Evolutionary conservation across 2,888 invertebrate species (phyloP).

Genomic region (Leptura quadrifasciata): DNA sequence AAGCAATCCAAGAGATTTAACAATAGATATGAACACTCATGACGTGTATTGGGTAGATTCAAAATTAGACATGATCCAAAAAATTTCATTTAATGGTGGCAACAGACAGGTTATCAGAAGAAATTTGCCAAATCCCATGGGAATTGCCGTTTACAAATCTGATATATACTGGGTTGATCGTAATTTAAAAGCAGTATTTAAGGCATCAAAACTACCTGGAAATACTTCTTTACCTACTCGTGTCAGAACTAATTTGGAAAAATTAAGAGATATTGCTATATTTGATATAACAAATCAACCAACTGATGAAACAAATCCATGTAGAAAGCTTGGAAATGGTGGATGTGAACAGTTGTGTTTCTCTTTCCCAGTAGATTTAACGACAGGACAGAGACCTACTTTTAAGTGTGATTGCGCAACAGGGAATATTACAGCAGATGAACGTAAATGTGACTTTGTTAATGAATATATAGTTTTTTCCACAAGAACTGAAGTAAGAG

Average conservation of each 20-base stretch:
- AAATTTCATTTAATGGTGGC: conserved; percentile 89
- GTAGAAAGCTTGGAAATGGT: conserved; percentile 84
- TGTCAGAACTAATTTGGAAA: conserved; percentile 88
- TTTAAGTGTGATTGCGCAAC: conserved; percentile 94
- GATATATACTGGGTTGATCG: conserved; percentile 97
- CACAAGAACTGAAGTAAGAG: conserved; percentile 94
- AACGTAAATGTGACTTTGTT: conserved; percentile 85
- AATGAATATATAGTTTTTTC: conserved; percentile 95
- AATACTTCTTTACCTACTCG: conserved; percentile 83
- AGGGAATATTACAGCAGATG: conserved; percentile 82
- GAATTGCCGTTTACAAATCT: conserved; percentile 89
- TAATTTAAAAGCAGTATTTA: conserved; percentile 89
- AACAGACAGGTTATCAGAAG: conserved; percentile 88
- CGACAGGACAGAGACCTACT: conserved; percentile 73
- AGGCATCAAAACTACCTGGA: conserved; percentile 85
- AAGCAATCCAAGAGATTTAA: conserved; percentile 91
- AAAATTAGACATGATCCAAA: conserved; percentile 94
- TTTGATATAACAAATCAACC: conserved; percentile 94
- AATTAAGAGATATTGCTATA: conserved; percentile 92
- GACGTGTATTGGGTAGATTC: conserved; percentile 99
- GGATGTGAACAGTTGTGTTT: conserved; percentile 97
- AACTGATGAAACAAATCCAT: conserved; percentile 87
- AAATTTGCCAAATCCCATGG: conserved; percentile 95
- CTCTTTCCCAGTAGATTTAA: conserved; percentile 85
- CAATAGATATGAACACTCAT: conserved; percentile 94